These are phyloP conservation scores for Zoanthus gigantus DNA, from an alignment of 92 coral and sea anemone species.

Conservation along the genomic window DNA sequence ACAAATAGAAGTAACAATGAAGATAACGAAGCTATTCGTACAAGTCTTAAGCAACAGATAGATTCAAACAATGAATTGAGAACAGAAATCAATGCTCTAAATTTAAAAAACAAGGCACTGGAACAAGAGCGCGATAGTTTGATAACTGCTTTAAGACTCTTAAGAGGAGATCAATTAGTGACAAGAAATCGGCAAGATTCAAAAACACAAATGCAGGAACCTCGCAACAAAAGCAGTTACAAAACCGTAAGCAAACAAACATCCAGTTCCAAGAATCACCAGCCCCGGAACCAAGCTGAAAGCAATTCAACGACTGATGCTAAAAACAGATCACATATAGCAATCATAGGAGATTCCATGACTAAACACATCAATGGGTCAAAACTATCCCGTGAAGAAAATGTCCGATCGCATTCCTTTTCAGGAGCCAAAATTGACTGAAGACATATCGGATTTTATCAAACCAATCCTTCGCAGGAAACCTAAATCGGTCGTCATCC, in stretches of 20 bases:
- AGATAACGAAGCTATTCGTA: background rate
- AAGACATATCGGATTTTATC: slow-evolving; percentile 10
- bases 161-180: background rate
- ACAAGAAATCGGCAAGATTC: background rate
- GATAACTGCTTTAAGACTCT: background rate
- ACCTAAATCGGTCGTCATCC: slow-evolving; percentile 16
- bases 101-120: background rate
- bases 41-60: background rate
- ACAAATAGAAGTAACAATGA: background rate
- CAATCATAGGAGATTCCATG: slow-evolving; percentile 21
- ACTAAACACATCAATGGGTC: slow-evolving; percentile 20
- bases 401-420: slow-evolving; percentile 25
- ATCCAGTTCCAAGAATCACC: background rate
- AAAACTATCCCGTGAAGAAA: slow-evolving; percentile 23
- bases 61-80: background rate
- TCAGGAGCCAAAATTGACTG: slow-evolving; percentile 24
- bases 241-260: background rate
- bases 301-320: background rate
- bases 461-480: slow-evolving; percentile 21
- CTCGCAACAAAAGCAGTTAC: slow-evolving; percentile 2
- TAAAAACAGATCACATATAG: slow-evolving; percentile 4
- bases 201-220: background rate
- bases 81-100: background rate
- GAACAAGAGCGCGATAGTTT: background rate
- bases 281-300: background rate